Base-by-base conservation (phyloP, 2,888 invertebrate species). In the Bellardia bayeri region DNA sequence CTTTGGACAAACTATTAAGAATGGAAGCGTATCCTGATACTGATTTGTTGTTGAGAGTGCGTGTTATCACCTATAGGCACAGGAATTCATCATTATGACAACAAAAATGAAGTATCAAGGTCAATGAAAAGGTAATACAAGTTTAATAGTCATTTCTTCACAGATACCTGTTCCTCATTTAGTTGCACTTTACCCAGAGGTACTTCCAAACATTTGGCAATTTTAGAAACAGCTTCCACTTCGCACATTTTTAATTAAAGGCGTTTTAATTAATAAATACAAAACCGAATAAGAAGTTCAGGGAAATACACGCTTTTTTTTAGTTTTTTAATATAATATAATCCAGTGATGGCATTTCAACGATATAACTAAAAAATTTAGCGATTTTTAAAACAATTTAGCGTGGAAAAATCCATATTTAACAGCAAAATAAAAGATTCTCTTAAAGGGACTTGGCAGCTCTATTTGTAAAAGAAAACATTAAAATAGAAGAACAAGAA, bases 1-100 rank as follows among this genome's bases (percentile, higher is more conserved):
- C 94, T 1, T 92, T 91, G 0, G 94, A 94, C 86, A 95, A 90
- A 63, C 92, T 91, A 49, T 94, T 92, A 14, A 95, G 92, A 81
- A 95, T 95, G 11, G 94, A 94, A n/a, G 94, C 94, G 84, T 93
- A 95, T 92, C 89, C 95, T 91, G 93, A 93, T 91, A 89, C 94
- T 86, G 91, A 91, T 92, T 95, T 91, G 92, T 94, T 91, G 92
- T 95, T 90, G 40, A 81, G 85, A 91, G 89, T 92, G 92, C 94
- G 90, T 92, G 94, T 95, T 66, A 95, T 91, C 87, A 95, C 94
- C 95, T 95, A 81, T 89, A 85, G 72, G 23, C 9, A 7, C 13
- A 71, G 0, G 58, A 56, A 9, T 9, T 23, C n/a, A 58, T 16
- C 42, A 78, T 11, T 7, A 16, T 8, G 45, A 51, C 54, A 13